Conservation (phyloP, 2,888 invertebrate genomes). For the Drosophila kanekoi region DNA sequence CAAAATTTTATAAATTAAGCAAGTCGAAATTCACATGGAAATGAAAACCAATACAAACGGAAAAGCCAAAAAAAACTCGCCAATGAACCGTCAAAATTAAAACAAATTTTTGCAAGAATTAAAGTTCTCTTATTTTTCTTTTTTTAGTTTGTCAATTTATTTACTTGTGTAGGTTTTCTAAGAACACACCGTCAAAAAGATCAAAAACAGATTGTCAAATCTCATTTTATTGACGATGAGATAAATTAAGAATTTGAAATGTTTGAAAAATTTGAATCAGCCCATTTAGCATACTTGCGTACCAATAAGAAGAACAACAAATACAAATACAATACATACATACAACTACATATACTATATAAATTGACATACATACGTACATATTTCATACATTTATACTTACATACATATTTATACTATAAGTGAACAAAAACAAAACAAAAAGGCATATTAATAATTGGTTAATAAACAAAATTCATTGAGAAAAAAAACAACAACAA, state of each 20-base stretch:
- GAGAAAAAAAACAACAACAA: conserved; percentile 50
- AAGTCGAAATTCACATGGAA: conserved; percentile 53
- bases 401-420: conserved; percentile 75
- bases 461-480: conserved; percentile 77
- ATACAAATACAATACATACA: conserved; percentile 42
- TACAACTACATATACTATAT: conserved; percentile 63
- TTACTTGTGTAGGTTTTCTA: conserved; percentile 57
- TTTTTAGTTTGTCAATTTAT: conserved; percentile 58
- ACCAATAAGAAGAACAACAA: conserved; percentile 49
- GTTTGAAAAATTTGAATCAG: conserved; percentile 19
- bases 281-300: conserved; percentile 43
- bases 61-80: conserved; percentile 46
- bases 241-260: conserved; percentile 10
- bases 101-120: conserved; percentile 25
- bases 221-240: conserved; percentile 22
- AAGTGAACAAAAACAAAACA: conserved; percentile 63
- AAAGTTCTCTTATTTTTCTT: conserved; percentile 60
- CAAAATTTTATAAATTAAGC: conserved; percentile 80
- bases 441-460: conserved; percentile 69
- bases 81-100: conserved; percentile 49
- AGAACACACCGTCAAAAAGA: conserved; percentile 28
- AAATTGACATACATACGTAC: conserved; percentile 50
- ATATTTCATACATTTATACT: conserved; percentile 80
- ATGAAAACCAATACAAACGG: conserved; percentile 35
- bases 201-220: conserved; percentile 29